A percentile compares a stretch with the other conserved stretches of the same genome.
phyloP scores from a whole-genome alignment of 2,113 vertebrate species.

The Romanogobio albipinnatus region DNA sequence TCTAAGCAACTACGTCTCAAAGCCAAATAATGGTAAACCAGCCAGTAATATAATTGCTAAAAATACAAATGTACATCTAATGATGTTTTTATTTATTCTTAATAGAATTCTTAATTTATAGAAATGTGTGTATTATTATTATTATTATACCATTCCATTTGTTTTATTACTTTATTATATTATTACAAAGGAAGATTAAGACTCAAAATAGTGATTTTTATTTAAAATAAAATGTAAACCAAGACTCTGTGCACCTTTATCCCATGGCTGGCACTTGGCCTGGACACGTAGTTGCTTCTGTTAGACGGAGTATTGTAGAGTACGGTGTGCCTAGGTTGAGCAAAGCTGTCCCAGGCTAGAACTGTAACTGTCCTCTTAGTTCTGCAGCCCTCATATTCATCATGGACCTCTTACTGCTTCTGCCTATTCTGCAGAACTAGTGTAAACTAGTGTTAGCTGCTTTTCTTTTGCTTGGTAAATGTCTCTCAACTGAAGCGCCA shows the following conservation, averaged over 20 bases:
- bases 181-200: too few relatives aligned
- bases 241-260: not conserved
- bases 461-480: conserved; percentile 22
- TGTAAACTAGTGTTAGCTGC: conserved; percentile 33
- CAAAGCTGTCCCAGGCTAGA: conserved; percentile 44
- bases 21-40: not conserved
- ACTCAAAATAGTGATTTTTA: too few relatives aligned
- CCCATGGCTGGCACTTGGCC: not conserved
- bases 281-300: conserved; percentile 70
- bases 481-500: conserved; percentile 31
- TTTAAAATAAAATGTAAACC: not conserved
- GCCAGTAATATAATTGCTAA: not conserved
- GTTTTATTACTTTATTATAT: too few relatives aligned
- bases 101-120: not conserved
- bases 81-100: not conserved
- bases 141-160: too few relatives aligned
- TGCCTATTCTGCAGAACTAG: conserved; percentile 13
- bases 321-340: conserved; percentile 49
- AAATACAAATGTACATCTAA: not conserved
- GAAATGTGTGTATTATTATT: not conserved
- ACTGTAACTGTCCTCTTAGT: conserved; percentile 52
- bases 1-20: conserved; percentile 71
- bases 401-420: not conserved
- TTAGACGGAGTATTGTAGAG: conserved; percentile 41
- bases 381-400: conserved; percentile 67